Base-by-base conservation (phyloP, 2,888 invertebrate genomes). In the Trissoscelio sp. region DNA sequence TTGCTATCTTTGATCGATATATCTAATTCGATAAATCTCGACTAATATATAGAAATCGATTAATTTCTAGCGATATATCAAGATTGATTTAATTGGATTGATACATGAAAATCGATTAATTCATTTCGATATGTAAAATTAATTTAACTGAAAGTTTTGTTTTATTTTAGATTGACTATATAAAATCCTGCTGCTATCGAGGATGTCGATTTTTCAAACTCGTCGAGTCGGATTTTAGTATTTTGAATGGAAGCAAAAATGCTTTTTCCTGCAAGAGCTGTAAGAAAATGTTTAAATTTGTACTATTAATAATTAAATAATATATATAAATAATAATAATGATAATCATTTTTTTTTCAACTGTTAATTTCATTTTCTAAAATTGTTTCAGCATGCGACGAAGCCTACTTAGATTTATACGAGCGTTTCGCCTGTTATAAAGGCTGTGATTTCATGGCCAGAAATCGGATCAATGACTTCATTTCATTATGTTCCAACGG, bases 181-280 rank as follows among this genome's bases (percentile, higher is more conserved):
- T 87, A 3, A 88, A 87, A 58, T 88, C 88, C 0, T 90, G 89
- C 72, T 92, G 91, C 82, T 89, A 91, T 60, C 87, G 91, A 64
- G 92, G 92, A 24, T 92, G 91, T 79, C 87, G 91, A 73, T 90
- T 92, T 79, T 91, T 89, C 80, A 90, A 90, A 85, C 85, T 92
- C 9, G 88, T 89, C 11, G 88, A 91, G 74, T 83, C 88, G 5
- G 87, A 88, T 44, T 83, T 85, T 1, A 86, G 85, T 66, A 81
- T 83, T 48, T 74, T 87, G 9, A 88, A 89, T 74, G 83, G 83
- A 16, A 90, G 89, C 0, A 87, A 86, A 73, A 88, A 88, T 82
- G 88, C 87, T 12, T 6, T 6, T 6, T 24, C 24, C 24, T 92
- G 91, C 51, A 86, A 88, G 70, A 85, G 87, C 58, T 88, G 91